A percentile compares a stretch with the other conserved stretches of the same genome.
Evolutionary conservation across 2,888 invertebrate species (phyloP).

Genomic region (Ptilodon capucinus): DNA sequence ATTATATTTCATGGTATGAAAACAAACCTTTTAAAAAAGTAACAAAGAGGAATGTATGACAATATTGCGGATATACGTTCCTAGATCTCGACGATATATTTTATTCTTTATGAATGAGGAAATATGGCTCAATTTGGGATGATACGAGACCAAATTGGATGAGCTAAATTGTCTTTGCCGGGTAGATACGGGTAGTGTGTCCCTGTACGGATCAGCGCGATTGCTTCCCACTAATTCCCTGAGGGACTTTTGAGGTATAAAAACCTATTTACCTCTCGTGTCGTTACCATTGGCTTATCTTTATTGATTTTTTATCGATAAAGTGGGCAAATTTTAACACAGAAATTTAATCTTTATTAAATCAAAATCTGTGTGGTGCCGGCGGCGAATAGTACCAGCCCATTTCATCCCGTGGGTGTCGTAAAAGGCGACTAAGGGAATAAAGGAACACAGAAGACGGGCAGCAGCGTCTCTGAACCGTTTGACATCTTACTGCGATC

Average conservation of each 20-base stretch:
- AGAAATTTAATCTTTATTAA: too few species aligned
- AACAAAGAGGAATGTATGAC: not conserved
- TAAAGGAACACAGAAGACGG: too few species aligned
- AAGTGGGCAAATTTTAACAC: not conserved
- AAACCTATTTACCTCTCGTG: not conserved
- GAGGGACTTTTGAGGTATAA: not conserved
- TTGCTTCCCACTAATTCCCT: not conserved
- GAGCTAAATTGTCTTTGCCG: not conserved
- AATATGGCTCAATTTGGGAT: not conserved
- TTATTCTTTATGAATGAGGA: not conserved
- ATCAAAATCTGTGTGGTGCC: too few species aligned
- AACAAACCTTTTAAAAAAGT: not conserved
- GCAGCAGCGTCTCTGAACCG: too few species aligned
- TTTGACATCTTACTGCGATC: too few species aligned
- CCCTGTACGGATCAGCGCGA: not conserved
- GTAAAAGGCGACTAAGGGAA: too few species aligned
- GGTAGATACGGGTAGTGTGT: not conserved
- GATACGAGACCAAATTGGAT: not conserved
- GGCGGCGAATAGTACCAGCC: too few species aligned
- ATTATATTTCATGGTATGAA: too few species aligned
- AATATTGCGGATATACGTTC: not conserved
- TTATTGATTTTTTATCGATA: not conserved
- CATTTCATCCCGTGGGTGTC: too few species aligned
- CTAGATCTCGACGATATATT: not conserved
- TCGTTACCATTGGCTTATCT: not conserved